A percentile compares a stretch with the other conserved stretches of the same genome.
Evolutionary conservation across 2,113 vertebrate species (phyloP).

Genomic region (Seriola quinqueradiata): DNA sequence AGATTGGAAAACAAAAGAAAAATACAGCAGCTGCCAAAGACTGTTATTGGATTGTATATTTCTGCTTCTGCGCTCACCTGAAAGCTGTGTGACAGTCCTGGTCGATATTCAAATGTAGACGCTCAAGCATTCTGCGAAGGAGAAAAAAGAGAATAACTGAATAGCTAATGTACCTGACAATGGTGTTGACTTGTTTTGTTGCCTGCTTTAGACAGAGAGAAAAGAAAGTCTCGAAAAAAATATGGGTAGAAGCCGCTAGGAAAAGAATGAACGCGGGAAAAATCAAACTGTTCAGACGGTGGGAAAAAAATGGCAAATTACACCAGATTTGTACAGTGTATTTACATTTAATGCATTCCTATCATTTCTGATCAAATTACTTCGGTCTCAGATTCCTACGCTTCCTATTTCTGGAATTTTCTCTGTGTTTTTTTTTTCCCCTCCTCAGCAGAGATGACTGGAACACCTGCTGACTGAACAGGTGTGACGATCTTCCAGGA

Average conservation of each 20-base stretch:
- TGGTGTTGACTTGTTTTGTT: constrained; percentile 80
- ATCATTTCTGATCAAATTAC: constrained; percentile 51
- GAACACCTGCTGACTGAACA: constrained; percentile 77
- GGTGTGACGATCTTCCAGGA: constrained; percentile 74
- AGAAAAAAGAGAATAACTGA: constrained; percentile 82
- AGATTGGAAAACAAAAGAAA: constrained; percentile 71
- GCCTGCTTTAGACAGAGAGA: constrained; percentile 52
- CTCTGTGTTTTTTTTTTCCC: not conserved
- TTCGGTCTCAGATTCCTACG: constrained; percentile 46
- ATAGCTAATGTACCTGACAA: constrained; percentile 81
- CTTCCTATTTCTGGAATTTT: constrained; percentile 50
- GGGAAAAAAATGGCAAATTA: constrained; percentile 40
- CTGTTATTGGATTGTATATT: constrained; percentile 78
- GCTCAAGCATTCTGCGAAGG: constrained; percentile 71
- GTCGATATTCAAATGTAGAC: constrained; percentile 81
- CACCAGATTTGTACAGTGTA: constrained; percentile 32
- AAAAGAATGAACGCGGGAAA: constrained; percentile 17
- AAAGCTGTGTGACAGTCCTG: constrained; percentile 80
- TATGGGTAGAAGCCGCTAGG: constrained; percentile 2
- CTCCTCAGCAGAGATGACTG: constrained; percentile 44
- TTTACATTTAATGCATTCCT: constrained; percentile 55
- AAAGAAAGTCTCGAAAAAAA: constrained; percentile 41
- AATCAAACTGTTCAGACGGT: constrained; percentile 28
- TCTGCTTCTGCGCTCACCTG: constrained; percentile 78
- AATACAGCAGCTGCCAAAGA: constrained; percentile 67